phyloP scores from a whole-genome alignment of 1,140 invertebrate species.

The Drosophila aff. region DNA sequence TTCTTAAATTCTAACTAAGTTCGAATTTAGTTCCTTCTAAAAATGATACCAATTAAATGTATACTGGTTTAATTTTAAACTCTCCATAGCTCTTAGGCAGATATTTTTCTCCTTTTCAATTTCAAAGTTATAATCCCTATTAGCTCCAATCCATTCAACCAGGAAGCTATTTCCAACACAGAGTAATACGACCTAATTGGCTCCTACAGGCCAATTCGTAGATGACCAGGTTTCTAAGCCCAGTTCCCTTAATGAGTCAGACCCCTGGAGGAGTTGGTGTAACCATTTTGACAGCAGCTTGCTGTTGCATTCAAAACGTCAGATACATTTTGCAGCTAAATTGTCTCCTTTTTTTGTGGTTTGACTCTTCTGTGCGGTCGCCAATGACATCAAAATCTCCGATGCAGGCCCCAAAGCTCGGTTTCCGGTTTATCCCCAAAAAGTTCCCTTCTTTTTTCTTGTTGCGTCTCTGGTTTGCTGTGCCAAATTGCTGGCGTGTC shows the following conservation, averaged over 20 bases:
- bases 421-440: conserved; percentile 11
- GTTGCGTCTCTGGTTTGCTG: conserved; percentile 3
- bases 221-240: background rate
- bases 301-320: conserved; percentile 36
- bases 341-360: conserved; percentile 10
- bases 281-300: conserved; percentile 22
- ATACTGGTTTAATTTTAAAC: background rate
- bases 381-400: conserved; percentile 54
- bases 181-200: background rate
- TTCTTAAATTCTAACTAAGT: background rate
- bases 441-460: background rate
- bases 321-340: conserved; percentile 25
- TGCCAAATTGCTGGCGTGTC: conserved; percentile 60
- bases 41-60: background rate
- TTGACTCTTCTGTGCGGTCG: conserved; percentile 10
- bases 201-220: background rate
- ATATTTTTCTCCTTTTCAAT: background rate
- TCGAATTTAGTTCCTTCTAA: too few species aligned
- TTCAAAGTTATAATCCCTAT: background rate
- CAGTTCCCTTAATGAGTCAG: conserved; percentile 12
- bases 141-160: background rate
- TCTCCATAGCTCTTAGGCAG: background rate
- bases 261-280: background rate
- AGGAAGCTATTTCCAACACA: background rate
- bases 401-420: conserved; percentile 13